A percentile compares a stretch with the other conserved stretches of the same genome.
Evolutionary conservation across 2,113 vertebrate species (phyloP).

Genomic region (Tylochromis polylepis): DNA sequence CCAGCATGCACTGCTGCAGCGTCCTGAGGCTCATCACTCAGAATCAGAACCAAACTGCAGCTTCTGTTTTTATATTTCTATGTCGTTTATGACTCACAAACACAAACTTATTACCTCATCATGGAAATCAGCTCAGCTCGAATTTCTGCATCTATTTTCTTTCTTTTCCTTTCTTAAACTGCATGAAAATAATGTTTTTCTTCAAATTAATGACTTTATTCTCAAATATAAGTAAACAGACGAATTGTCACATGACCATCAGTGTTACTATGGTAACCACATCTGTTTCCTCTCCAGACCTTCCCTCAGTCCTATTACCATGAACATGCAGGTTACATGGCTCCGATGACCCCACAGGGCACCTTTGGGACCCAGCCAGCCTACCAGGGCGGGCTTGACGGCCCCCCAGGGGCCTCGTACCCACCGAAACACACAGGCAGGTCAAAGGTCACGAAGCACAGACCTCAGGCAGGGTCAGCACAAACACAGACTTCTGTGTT

Average conservation of each 20-base stretch:
- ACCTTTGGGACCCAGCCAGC: neutral
- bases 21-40: neutral
- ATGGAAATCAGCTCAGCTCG: neutral
- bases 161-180: neutral
- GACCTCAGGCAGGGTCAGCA: neutral
- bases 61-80: neutral
- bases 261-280: neutral
- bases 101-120: too few species aligned
- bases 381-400: neutral
- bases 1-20: slow-evolving; percentile 20
- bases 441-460: neutral
- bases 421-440: neutral
- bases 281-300: neutral
- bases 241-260: neutral
- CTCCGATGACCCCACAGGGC: neutral
- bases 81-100: too few species aligned
- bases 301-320: slow-evolving; percentile 20
- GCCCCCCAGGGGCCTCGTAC: accelerated
- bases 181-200: accelerated
- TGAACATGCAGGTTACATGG: neutral
- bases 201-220: neutral
- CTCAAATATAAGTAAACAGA: too few species aligned
- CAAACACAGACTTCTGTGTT: neutral
- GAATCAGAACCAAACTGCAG: too few species aligned
- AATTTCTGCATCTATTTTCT: too few species aligned